A percentile compares a stretch with the other conserved stretches of the same genome.
Evolutionary conservation across 2,113 vertebrate species (phyloP).

Genomic region (Oncorhynchus tshawytscha): DNA sequence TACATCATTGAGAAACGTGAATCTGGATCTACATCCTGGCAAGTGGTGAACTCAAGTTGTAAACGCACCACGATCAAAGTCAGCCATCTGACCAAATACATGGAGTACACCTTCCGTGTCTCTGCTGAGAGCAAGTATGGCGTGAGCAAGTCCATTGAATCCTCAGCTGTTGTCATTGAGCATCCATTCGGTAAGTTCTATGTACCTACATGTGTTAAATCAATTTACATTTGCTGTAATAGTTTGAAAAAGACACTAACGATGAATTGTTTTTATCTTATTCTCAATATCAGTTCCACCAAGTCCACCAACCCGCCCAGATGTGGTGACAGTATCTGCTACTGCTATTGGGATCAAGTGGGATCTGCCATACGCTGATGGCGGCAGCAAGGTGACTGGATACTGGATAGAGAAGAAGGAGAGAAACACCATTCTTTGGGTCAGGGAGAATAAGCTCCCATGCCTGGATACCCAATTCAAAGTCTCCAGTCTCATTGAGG

Average conservation of each 20-base stretch:
- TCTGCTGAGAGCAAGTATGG: slow-evolving; percentile 96
- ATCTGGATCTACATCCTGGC: slow-evolving; percentile 91
- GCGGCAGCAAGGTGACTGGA: slow-evolving; percentile 91
- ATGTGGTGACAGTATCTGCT: slow-evolving; percentile 86
- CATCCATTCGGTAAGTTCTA: slow-evolving; percentile 89
- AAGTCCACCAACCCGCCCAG: slow-evolving; percentile 91
- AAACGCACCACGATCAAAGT: slow-evolving; percentile 96
- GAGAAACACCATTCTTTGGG: slow-evolving; percentile 97
- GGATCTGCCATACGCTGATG: slow-evolving; percentile 95
- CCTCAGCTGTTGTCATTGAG: slow-evolving; percentile 86
- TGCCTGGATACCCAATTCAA: slow-evolving; percentile 92
- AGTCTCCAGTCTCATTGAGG: slow-evolving; percentile 87
- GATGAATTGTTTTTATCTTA: neutral
- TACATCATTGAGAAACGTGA: slow-evolving; percentile 98
- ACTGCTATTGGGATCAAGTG: slow-evolving; percentile 89
- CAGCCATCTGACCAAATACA: slow-evolving; percentile 93
- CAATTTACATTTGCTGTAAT: neutral
- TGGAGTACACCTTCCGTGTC: slow-evolving; percentile 96
- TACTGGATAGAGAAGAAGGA: slow-evolving; percentile 99
- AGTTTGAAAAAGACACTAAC: neutral
- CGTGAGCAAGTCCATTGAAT: slow-evolving; percentile 93
- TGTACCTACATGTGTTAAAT: too few relatives aligned
- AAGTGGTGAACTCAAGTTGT: slow-evolving; percentile 95
- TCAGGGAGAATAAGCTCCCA: slow-evolving; percentile 95
- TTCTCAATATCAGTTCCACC: slow-evolving; percentile 80